phyloP scores from a whole-genome alignment of 2,888 invertebrate species.

The Meliscaeva auricollis region DNA sequence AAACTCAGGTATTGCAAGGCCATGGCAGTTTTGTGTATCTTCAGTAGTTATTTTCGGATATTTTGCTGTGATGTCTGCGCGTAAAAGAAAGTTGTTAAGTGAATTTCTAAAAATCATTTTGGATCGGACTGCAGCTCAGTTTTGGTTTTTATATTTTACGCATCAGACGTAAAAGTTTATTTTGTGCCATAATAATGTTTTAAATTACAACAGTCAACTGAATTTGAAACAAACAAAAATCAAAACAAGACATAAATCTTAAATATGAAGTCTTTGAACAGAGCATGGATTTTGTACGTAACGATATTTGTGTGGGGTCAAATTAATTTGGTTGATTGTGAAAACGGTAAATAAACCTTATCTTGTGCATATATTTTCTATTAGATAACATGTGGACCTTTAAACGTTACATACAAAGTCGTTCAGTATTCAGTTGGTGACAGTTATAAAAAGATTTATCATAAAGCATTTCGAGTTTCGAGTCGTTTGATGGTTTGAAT shows the following conservation, averaged over 20 bases:
- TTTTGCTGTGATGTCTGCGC: slow-evolving; percentile 35
- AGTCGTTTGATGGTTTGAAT: too few relatives aligned
- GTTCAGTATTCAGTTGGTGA: too few relatives aligned
- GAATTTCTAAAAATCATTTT: slow-evolving; percentile 41
- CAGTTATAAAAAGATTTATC: too few relatives aligned
- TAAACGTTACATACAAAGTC: too few relatives aligned
- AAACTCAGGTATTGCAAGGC: slow-evolving; percentile 50
- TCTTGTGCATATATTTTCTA: not conserved
- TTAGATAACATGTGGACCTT: not conserved
- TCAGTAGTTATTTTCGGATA: slow-evolving; percentile 2
- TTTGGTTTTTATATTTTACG: slow-evolving; percentile 44
- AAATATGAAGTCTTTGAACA: not conserved
- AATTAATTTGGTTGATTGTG: not conserved
- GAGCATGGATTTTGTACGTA: not conserved
- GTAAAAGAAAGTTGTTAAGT: slow-evolving; percentile 63
- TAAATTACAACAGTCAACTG: not conserved
- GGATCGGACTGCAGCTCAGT: slow-evolving; percentile 26
- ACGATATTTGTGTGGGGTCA: not conserved
- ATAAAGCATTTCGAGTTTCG: too few relatives aligned
- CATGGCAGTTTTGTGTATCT: slow-evolving; percentile 45
- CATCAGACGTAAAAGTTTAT: slow-evolving; percentile 38
- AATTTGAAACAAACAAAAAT: not conserved
- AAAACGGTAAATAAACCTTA: slow-evolving; percentile 10
- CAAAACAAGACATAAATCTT: not conserved
- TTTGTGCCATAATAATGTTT: slow-evolving; percentile 25